Evolutionary conservation across 1,140 invertebrate species (phyloP), one percentile per base, ranked within the genome.

Genomic region (Ericerus pela): DNA sequence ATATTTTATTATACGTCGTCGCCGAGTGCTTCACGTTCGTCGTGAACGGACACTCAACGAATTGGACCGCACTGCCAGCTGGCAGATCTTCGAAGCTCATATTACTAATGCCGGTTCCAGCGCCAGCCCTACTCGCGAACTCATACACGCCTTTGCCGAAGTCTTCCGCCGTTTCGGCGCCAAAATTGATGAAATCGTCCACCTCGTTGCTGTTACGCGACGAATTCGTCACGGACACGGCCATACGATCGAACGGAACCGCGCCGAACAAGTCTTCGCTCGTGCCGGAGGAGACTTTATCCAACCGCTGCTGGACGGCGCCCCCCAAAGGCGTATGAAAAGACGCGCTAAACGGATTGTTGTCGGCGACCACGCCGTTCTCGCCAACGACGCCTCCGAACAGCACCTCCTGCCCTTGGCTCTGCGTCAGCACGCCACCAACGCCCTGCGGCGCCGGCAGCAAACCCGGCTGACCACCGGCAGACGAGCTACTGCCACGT

Each of bases 41-140:
- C 11, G 16, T 14, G 2, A 24, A 47, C 2, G 20, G 8, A 10
- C 20, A 24, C 26, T 47, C 41, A 10, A 2, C 16, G 41, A 47
- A 54, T n/a, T 65, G 59, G 24, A 61, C 63, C 1, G 36, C 57
- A 56, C 83, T 79, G 18, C 79, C 80, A 20, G 79, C 80, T 1
- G 79, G 78, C 62, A 82, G 81, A 66, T 85, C 82, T 66, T 85
- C 82, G 61, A 85, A 85, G 62, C 82, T 85, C 79, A 85, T 80
- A 62, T 85, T 85, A 60, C 78, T 81, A 59, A 85, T 83, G 2
- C 81, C 82, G 52, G 51, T 54, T 30, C 26, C 41, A 59, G 54
- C 53, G 43, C 28, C 18, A 16, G 52, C 24, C 5, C 31, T 57
- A 33, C 38, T 47, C 26, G 47, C 51, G 0, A 54, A 18, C 33